Base-by-base conservation (phyloP, 2,888 invertebrate species). In the Parnassius mnemosyne region DNA sequence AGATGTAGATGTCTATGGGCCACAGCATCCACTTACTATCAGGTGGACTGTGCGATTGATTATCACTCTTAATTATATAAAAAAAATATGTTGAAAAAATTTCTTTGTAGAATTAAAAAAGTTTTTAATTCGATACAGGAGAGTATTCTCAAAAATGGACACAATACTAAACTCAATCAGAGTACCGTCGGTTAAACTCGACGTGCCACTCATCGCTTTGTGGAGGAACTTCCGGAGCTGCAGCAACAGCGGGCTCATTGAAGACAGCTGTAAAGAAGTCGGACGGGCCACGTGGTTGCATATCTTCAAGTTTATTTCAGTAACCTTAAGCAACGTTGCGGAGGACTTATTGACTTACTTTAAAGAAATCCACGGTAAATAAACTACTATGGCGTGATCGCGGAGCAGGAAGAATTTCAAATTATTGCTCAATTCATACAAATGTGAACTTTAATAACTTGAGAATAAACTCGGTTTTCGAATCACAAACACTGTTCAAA, bases 291-390 rank as follows among this genome's bases (percentile, higher is more conserved):
- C 84, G 0, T 81, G 84, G 79, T 79, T 76, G 59, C 69, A 81
- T 62, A 75, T 84, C 0, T 62, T 92, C 3, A 76, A 77, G 57
- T 83, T 82, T 16, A n/a, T 85, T 1, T 85, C 92, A 0, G 72
- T 81, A 0, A 74, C 81, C 3, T 68, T 85, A 1, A 76, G 78
- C 34, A 81, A 83, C 50, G 66, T 85, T 3, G 81, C 82, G 0
- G 66, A 62, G 0, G 89, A 90, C 68, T 68, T 92, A 11, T 60
- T 79, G 13, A 83, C 75, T 0, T 92, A 91, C 68, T 85, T 92
- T 53, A 78, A 62, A 10, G 91, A 92, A 65, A 72, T 80, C 44
- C 84, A 85, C 72, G 90, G 92, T 90, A 70, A 77, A 20, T 20
- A 20, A 20, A 20, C 20, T 20, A 20, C 20, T 20, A 16, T 16